phyloP scores from a whole-genome alignment of 2,113 vertebrate species.

The Leucoraja erinaceus region DNA sequence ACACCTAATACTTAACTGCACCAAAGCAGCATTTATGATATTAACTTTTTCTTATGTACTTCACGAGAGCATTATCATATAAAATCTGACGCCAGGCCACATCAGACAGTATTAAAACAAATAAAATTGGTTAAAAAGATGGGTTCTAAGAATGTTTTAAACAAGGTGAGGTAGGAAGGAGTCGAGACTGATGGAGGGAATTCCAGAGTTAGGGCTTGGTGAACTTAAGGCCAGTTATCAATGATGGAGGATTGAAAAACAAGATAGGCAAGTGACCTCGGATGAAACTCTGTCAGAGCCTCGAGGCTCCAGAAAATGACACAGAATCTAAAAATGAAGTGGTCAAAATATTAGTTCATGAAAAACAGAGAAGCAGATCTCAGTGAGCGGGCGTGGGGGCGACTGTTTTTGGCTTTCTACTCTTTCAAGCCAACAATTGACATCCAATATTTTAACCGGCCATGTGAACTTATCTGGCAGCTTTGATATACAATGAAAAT shows the following conservation, averaged over 20 bases:
- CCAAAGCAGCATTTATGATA: not conserved
- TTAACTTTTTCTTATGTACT: not conserved
- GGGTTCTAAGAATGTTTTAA: not conserved
- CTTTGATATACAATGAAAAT: not conserved
- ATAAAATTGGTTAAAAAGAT: not conserved
- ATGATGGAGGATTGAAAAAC: not conserved
- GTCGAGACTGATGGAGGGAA: not conserved
- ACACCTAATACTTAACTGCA: not conserved
- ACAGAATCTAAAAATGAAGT: not conserved
- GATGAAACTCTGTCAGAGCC: too few species aligned
- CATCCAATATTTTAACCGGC: not conserved
- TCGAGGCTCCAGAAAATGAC: not conserved
- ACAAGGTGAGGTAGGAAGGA: not conserved
- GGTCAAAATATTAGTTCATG: not conserved
- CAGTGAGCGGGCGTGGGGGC: not conserved
- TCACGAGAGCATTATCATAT: not conserved
- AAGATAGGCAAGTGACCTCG: not conserved
- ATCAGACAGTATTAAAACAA: not conserved
- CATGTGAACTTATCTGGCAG: not conserved
- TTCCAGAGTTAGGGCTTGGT: not conserved
- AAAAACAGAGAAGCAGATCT: not conserved
- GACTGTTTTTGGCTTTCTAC: not conserved
- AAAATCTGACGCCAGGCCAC: not conserved
- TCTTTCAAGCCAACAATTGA: not conserved
- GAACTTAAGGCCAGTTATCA: not conserved